Evolutionary conservation across 2,113 vertebrate genomes (phyloP).

Genomic region (Corythornis cristatus): DNA sequence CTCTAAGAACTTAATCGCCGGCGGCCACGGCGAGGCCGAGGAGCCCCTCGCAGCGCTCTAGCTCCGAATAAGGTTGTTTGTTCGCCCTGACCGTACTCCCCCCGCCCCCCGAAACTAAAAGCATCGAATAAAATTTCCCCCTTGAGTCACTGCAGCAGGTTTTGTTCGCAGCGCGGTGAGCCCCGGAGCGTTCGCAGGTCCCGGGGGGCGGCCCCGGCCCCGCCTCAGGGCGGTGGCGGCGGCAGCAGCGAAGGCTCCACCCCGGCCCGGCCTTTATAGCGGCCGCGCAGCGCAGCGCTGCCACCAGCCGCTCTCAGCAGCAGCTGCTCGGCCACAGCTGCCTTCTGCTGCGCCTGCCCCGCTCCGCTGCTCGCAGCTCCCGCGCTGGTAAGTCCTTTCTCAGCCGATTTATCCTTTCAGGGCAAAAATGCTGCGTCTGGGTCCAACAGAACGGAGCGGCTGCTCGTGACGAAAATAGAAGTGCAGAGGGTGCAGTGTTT

Average conservation of each 20-base stretch:
- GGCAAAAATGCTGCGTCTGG: accelerated
- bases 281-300: accelerated
- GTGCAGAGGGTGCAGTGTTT: accelerated
- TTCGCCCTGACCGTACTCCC: neutral
- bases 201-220: neutral
- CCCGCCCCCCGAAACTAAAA: neutral
- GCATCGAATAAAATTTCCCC: neutral
- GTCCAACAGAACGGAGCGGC: accelerated
- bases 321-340: accelerated
- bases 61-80: accelerated
- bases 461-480: neutral
- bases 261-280: neutral
- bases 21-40: accelerated
- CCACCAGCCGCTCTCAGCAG: too few relatives aligned
- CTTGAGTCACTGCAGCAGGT: neutral
- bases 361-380: accelerated
- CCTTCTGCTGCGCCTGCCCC: too few relatives aligned
- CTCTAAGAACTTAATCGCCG: too few relatives aligned
- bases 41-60: too few relatives aligned
- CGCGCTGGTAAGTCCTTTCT: neutral
- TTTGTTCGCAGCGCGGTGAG: accelerated
- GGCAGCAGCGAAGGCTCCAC: neutral
- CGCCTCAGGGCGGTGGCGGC: neutral
- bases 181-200: accelerated
- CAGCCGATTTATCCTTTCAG: accelerated